Conservation (phyloP, 1,140 invertebrate species). For the Euborellia annulipes region DNA sequence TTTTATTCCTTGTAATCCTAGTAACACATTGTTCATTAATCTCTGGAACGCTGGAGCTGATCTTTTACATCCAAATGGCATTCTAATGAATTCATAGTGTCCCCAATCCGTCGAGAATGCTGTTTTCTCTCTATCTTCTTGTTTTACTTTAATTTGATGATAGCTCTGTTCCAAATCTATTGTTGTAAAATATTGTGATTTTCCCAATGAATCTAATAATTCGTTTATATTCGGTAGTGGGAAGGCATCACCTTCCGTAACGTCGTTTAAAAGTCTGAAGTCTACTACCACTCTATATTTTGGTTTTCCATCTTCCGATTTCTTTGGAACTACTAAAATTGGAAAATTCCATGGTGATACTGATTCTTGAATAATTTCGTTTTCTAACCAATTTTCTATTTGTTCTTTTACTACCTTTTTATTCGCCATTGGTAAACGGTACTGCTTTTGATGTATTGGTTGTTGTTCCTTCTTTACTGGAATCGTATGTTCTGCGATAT, state of each 20-base stretch:
- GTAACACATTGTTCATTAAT: constrained; percentile 21
- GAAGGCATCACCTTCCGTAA: constrained; percentile 24
- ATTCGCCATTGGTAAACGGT: constrained; percentile 3
- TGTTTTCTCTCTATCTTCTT: constrained; percentile 14
- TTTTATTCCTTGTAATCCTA: constrained; percentile 18
- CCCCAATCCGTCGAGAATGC: constrained; percentile 22
- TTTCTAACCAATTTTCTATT: constrained; percentile 5
- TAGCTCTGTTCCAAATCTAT: constrained; percentile 4
- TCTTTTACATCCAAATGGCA: constrained; percentile 22
- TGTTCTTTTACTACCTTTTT: constrained; percentile 5
- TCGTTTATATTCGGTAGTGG: constrained; percentile 29
- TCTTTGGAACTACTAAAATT: constrained; percentile 8
- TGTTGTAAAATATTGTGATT: neutral
- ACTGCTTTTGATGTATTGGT: neutral
- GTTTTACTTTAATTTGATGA: constrained; percentile 14
- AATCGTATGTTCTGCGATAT: constrained; percentile 3
- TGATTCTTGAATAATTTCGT: constrained; percentile 5
- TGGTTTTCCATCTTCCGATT: constrained; percentile 7
- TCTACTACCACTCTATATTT: constrained; percentile 23
- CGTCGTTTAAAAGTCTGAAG: constrained; percentile 24
- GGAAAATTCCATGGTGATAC: constrained; percentile 2
- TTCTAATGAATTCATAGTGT: constrained; percentile 19
- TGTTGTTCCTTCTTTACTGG: neutral
- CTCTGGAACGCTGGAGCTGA: constrained; percentile 19
- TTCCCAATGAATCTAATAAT: constrained; percentile 6